Base-by-base conservation (phyloP, 2,797 vertebrate genomes). In the Gymnocypris eckloni region DNA sequence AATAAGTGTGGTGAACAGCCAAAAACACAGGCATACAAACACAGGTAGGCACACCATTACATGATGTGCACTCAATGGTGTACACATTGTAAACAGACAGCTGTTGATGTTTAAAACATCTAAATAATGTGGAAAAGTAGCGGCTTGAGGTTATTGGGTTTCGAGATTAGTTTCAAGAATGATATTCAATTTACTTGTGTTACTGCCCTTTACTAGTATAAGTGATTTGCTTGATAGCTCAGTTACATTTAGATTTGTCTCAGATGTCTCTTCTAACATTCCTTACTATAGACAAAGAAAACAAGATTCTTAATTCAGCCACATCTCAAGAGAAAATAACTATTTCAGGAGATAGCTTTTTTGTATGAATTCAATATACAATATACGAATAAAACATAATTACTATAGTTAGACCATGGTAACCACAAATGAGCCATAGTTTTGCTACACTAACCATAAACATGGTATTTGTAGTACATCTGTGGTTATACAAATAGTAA, bases 21-120 rank as follows among this genome's bases (percentile, higher is more conserved):
- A 80, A 77, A 84, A 84, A 86, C 45, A 66, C 48, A 84, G 7
- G 59, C 52, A 64, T 16, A 43, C 52, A 80, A 52, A 85, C 67
- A 80, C 77, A 80, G 48, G 59, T 66, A 43, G 0, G 64, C 48
- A 64, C 52, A 80, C 22, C 50, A n/a, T 56, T 78, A 37, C 43
- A 73, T 50, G 70, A 67, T 50, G 11, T 4, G 18, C 16, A 43
- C 39, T 61, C 82, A 76, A 2, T 25, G 15, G 22, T 28, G 66
- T 77, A 59, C 28, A 52, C 20, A 79, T 22, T 48, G 81, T 64
- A 75, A 56, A 75, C 54, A 83, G 39, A 79, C 69, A 4, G 39
- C 50, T 79, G 76, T 71, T 85, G 39, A 70, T 48, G 6, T 11
- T 45, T 33, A 43, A 78, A 84, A 48, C 75, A 48, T 50, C 39